Evolutionary conservation across 2,888 invertebrate species (phyloP), one percentile per base, ranked within the genome.

Genomic region (Heteromurus nitidus): DNA sequence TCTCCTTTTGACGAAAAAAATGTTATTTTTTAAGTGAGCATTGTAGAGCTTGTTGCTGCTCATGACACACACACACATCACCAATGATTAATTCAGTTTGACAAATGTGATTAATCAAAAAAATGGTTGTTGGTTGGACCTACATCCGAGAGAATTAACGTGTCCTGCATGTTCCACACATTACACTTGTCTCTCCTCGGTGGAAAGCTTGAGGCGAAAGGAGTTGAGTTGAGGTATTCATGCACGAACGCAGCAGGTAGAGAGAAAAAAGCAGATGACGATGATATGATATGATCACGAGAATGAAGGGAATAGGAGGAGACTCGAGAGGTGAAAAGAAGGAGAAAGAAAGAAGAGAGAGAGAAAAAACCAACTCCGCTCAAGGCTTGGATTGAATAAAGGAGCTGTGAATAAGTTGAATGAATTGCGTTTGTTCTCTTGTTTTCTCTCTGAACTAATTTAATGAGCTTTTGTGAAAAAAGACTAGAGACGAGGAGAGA

Each of bases 51-150:
- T 36, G 13, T n/a, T 70, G 67, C 24, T 69, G 70, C 26, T 70
- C 62, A 53, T 79, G 72, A 80, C n/a, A n/a, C n/a, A n/a, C n/a
- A n/a, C n/a, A n/a, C n/a, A n/a, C n/a, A n/a, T n/a, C n/a, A n/a
- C n/a, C 31, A 73, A 72, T 80, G 72, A 80, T 80, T 80, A 80
- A 80, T 80, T 73, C 65, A 80, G 67, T 28, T 30, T 80, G 80
- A 80, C 80, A 67, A n/a, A n/a, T 68, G 80, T 80, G 80, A 80
- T 80, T 80, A 80, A 80, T 80, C 80, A 80, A 80, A 42, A 55
- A 73, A 73, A 73, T n/a, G n/a, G n/a, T n/a, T n/a, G n/a, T n/a
- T n/a, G n/a, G n/a, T n/a, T n/a, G n/a, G n/a, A n/a, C n/a, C n/a
- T n/a, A n/a, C n/a, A n/a, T n/a, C n/a, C n/a, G n/a, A n/a, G n/a